Evolutionary conservation across 2,113 vertebrate genomes (phyloP).

Genomic region (Stigmatopora argus): DNA sequence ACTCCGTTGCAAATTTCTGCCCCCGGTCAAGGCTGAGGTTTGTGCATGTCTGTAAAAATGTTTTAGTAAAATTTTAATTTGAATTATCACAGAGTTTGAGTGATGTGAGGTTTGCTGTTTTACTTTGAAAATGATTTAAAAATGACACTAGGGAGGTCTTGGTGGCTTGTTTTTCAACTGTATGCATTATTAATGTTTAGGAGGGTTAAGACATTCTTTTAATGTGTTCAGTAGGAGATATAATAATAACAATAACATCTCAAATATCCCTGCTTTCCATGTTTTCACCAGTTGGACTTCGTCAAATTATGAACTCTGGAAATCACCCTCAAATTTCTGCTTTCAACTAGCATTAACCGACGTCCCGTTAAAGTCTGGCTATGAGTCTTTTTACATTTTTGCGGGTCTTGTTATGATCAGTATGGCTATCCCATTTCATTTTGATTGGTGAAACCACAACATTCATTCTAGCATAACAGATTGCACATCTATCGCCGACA

Average conservation of each 20-base stretch:
- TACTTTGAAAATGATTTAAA: background rate
- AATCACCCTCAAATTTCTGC: background rate
- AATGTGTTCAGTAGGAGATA: too few relatives aligned
- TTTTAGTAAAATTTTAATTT: background rate
- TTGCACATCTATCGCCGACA: too few relatives aligned
- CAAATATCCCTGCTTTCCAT: too few relatives aligned
- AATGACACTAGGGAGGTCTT: background rate
- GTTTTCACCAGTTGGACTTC: too few relatives aligned
- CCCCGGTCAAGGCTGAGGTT: slow-evolving; percentile 5
- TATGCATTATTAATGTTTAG: background rate
- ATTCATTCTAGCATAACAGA: too few relatives aligned
- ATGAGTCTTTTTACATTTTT: background rate
- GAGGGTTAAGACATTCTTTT: too few relatives aligned
- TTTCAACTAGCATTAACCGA: background rate
- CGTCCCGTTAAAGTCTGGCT: background rate
- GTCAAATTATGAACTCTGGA: too few relatives aligned
- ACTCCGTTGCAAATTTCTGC: background rate
- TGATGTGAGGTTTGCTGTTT: background rate
- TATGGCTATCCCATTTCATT: background rate
- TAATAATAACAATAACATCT: too few relatives aligned
- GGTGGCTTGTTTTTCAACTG: background rate
- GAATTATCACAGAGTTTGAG: background rate
- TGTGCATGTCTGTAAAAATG: slow-evolving; percentile 6
- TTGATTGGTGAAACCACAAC: too few relatives aligned
- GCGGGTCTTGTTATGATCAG: background rate